A percentile compares a stretch with the other conserved stretches of the same genome.
Conservation (phyloP, 1,140 invertebrate species). For the Druon quercuslanigerum region DNA sequence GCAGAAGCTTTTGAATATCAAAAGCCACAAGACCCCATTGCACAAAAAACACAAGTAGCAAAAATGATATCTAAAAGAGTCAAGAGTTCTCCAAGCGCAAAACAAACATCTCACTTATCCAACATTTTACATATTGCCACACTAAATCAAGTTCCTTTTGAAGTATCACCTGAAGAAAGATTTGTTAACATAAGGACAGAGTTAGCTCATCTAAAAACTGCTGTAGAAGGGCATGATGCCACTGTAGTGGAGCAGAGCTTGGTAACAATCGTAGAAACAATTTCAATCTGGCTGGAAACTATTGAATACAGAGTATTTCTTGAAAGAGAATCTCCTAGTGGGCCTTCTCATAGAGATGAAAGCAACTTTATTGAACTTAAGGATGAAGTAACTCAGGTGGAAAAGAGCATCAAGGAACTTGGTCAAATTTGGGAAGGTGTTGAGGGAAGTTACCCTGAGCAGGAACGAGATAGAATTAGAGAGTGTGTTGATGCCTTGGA, state of each 20-base stretch:
- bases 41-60: constrained; percentile 65
- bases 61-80: constrained; percentile 75
- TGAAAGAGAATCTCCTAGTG: constrained; percentile 72
- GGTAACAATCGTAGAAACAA: constrained; percentile 84
- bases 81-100: constrained; percentile 75
- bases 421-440: constrained; percentile 65
- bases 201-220: constrained; percentile 79
- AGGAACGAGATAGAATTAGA: constrained; percentile 69
- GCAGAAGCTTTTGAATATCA: constrained; percentile 52
- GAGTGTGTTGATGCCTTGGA: constrained; percentile 72
- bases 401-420: constrained; percentile 69
- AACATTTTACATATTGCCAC: constrained; percentile 79
- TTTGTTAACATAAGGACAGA: constrained; percentile 76
- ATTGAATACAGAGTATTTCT: constrained; percentile 87
- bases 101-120: constrained; percentile 74
- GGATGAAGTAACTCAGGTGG: constrained; percentile 75
- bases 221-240: constrained; percentile 80
- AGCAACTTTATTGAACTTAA: constrained; percentile 70
- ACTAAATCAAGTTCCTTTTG: constrained; percentile 74
- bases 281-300: constrained; percentile 88
- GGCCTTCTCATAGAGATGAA: constrained; percentile 56
- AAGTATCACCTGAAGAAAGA: constrained; percentile 77
- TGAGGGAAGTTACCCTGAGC: constrained; percentile 66
- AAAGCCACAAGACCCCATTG: constrained; percentile 58
- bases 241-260: constrained; percentile 81